Conservation (phyloP, 2,888 invertebrate genomes). For the Pyralis farinalis region DNA sequence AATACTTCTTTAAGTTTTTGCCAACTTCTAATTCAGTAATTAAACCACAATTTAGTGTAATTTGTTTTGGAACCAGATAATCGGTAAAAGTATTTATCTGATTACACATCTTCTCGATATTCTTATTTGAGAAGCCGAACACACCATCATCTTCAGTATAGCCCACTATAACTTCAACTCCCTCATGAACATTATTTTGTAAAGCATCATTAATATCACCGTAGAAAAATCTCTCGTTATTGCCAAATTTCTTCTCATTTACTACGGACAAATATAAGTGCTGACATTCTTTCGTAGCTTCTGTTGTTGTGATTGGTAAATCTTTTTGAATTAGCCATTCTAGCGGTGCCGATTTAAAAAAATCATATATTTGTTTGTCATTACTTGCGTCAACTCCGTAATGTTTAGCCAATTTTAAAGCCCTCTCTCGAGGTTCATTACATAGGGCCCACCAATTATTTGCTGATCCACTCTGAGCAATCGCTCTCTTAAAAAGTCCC, state of each 20-base stretch:
- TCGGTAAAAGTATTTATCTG: constrained; percentile 25
- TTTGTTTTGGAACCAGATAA: constrained; percentile 28
- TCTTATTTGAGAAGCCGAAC: constrained; percentile 13
- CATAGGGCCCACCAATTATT: constrained; percentile 75
- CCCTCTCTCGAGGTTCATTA: constrained; percentile 65
- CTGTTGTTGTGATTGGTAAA: constrained; percentile 18
- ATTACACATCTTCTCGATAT: constrained; percentile 16
- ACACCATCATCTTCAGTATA: constrained; percentile 84
- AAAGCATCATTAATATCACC: constrained; percentile 39
- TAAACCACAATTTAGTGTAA: constrained; percentile 18
- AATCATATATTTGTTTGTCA: constrained; percentile 26
- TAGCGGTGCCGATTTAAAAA: constrained; percentile 24
- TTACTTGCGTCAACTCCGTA: constrained; percentile 28
- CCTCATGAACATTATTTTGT: constrained; percentile 56
- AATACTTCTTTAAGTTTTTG: constrained; percentile 27
- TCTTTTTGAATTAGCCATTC: constrained; percentile 19
- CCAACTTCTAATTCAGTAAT: constrained; percentile 31
- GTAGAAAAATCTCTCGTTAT: constrained; percentile 28
- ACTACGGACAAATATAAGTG: constrained; percentile 24
- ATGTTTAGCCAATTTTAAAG: constrained; percentile 26
- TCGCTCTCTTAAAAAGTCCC: constrained; percentile 57
- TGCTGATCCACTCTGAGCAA: constrained; percentile 84
- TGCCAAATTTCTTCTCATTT: constrained; percentile 27
- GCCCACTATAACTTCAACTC: constrained; percentile 84
- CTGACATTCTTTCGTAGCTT: constrained; percentile 10